Evolutionary conservation across 2,888 invertebrate species (phyloP).

Genomic region (Muscina levida): DNA sequence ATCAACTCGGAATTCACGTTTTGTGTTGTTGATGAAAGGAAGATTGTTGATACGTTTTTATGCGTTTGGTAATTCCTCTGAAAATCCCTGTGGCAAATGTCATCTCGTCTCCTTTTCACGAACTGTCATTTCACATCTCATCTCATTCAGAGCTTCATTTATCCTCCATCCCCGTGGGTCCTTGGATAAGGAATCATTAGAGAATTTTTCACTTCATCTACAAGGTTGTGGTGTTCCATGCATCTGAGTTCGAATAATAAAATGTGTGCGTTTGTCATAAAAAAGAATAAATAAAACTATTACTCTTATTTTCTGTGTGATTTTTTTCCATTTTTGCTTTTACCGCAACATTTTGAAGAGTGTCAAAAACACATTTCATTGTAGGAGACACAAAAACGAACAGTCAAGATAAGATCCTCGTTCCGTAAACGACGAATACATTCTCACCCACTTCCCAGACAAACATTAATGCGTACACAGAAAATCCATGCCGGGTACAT

Average conservation of each 20-base stretch:
- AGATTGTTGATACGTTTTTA: conserved; percentile 41
- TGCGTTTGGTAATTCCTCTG: conserved; percentile 13
- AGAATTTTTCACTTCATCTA: conserved; percentile 29
- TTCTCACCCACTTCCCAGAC: not conserved
- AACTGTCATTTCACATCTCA: conserved; percentile 60
- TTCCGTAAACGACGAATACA: not conserved
- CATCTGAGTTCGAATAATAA: conserved; percentile 20
- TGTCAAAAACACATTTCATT: conserved; percentile 55
- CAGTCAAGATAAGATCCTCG: not conserved
- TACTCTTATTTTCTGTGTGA: conserved; percentile 8
- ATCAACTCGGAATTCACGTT: not conserved
- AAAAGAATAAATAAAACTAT: conserved; percentile 36
- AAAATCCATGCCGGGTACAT: not conserved
- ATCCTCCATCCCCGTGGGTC: conserved; percentile 4
- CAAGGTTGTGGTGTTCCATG: conserved; percentile 7
- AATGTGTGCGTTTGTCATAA: conserved; percentile 33
- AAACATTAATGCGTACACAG: too few relatives aligned
- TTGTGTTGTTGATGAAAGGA: not conserved
- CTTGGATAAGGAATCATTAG: conserved; percentile 34
- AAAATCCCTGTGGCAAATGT: conserved; percentile 61
- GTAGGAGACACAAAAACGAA: not conserved
- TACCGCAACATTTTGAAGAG: conserved; percentile 34
- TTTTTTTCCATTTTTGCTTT: not conserved
- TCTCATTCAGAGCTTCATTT: conserved; percentile 30
- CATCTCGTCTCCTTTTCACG: conserved; percentile 57